Evolutionary conservation across 2,888 invertebrate species (phyloP).

Genomic region (Cheilosia scutellata): DNA sequence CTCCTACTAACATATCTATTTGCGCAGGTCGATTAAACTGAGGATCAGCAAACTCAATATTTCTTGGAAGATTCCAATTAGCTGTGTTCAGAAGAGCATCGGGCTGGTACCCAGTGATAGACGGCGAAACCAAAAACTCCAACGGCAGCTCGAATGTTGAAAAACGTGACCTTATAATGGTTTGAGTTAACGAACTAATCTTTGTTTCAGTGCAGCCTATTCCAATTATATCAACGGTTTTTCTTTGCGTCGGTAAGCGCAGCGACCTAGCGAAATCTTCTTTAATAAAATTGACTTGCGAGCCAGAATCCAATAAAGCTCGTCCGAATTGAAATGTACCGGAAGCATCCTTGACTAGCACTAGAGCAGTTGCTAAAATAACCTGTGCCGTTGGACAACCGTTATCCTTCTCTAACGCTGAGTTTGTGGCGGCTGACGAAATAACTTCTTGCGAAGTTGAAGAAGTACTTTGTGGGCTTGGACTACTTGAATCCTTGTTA

Average conservation of each 20-base stretch:
- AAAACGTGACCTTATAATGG: conserved; percentile 46
- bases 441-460: not conserved
- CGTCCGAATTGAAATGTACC: not conserved
- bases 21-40: conserved; percentile 39
- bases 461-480: not conserved
- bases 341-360: conserved; percentile 6
- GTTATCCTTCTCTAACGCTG: not conserved
- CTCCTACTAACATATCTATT: conserved; percentile 49
- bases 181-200: conserved; percentile 35
- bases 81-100: conserved; percentile 16
- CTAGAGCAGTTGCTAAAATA: conserved; percentile 4
- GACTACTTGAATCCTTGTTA: not conserved
- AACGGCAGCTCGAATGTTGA: conserved; percentile 54
- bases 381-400: not conserved
- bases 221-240: conserved; percentile 35
- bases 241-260: not conserved
- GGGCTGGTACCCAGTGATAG: conserved; percentile 70
- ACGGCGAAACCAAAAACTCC: conserved; percentile 28
- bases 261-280: not conserved
- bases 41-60: conserved; percentile 57
- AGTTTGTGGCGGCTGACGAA: not conserved
- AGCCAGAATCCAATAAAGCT: conserved; percentile 48
- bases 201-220: conserved; percentile 43
- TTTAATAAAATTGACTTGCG: conserved; percentile 61
- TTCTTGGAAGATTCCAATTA: conserved; percentile 43